Conservation (phyloP, 2,113 vertebrate genomes). For the Hypanus sabinus region DNA sequence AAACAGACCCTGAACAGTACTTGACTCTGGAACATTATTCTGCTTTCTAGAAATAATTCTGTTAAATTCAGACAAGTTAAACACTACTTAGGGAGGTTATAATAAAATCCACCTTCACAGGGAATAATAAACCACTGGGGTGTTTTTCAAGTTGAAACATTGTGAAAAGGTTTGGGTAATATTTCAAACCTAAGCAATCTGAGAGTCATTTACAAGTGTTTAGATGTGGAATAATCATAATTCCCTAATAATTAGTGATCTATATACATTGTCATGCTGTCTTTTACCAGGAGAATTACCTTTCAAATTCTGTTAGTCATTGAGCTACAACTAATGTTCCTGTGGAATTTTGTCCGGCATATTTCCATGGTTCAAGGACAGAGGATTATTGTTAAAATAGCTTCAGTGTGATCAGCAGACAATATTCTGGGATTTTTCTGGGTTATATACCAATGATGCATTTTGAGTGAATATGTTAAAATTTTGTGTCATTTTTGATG, state of each 20-base stretch:
- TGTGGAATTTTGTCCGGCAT: neutral
- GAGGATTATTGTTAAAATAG: neutral
- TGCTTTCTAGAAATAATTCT: neutral
- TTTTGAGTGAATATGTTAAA: neutral
- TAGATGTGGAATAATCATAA: neutral
- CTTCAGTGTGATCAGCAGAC: neutral
- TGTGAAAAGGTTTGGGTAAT: neutral
- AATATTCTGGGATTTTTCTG: neutral
- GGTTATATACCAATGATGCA: neutral
- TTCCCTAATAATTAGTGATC: neutral
- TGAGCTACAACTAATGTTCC: neutral
- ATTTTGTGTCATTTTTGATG: neutral
- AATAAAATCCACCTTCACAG: neutral
- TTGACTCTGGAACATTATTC: neutral
- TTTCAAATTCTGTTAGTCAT: neutral
- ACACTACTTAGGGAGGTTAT: neutral
- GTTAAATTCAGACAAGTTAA: neutral
- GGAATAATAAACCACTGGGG: slow-evolving; percentile 1
- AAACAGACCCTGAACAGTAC: neutral
- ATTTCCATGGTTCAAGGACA: neutral
- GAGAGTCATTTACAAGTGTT: neutral
- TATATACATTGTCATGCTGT: neutral
- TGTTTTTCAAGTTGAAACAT: neutral
- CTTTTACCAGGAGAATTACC: neutral
- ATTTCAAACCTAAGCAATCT: neutral